phyloP scores from a whole-genome alignment of 2,113 vertebrate genomes.

The Neogobius melanostomus region DNA sequence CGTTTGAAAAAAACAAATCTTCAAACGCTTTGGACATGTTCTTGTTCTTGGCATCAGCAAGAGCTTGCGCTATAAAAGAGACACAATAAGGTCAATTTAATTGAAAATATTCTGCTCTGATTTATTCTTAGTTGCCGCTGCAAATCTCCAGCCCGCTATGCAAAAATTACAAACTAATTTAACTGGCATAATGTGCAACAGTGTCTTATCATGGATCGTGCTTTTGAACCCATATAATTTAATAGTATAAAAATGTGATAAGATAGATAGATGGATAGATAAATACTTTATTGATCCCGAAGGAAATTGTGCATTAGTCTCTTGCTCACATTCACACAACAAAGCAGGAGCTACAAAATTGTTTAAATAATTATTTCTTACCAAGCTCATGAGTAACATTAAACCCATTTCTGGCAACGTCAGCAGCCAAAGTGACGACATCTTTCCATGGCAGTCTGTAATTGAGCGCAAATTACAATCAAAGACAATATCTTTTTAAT shows the following conservation, averaged over 20 bases:
- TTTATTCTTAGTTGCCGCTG: not conserved
- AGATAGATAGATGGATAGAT: too few relatives aligned
- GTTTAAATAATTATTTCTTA: constrained; percentile 73
- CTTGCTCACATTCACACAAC: too few relatives aligned
- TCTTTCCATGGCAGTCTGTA: constrained; percentile 86
- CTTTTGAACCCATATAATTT: not conserved
- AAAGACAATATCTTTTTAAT: not conserved
- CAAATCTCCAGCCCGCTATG: too few relatives aligned
- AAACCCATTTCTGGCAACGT: constrained; percentile 89
- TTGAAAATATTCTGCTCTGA: not conserved
- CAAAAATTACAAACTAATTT: too few relatives aligned
- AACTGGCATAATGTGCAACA: too few relatives aligned
- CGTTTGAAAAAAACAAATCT: constrained; percentile 82
- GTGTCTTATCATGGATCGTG: not conserved
- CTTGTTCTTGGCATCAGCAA: constrained; percentile 80
- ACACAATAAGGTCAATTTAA: not conserved
- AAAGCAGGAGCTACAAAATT: too few relatives aligned
- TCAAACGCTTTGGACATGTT: constrained; percentile 82
- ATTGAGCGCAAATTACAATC: constrained; percentile 15
- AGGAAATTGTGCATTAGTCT: too few relatives aligned
- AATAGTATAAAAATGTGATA: not conserved
- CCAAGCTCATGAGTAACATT: constrained; percentile 94
- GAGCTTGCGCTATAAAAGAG: constrained; percentile 80
- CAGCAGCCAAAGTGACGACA: constrained; percentile 82
- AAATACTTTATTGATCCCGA: too few relatives aligned